A percentile compares a stretch with the other conserved stretches of the same genome.
Conservation (phyloP, 2,888 invertebrate species). For the Microdon myrmicae region DNA sequence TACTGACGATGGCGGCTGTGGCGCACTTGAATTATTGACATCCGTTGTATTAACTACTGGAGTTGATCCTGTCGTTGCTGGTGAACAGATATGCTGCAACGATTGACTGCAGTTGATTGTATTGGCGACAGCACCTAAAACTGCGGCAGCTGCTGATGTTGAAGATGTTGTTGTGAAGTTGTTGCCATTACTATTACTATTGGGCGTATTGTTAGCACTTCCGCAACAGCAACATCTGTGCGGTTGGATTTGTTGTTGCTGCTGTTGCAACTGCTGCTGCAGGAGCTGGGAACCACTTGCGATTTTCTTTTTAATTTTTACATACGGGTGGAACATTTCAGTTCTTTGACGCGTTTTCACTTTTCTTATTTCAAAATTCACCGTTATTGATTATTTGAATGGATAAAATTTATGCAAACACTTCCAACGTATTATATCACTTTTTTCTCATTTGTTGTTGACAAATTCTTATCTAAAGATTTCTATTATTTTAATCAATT, state of each 20-base stretch:
- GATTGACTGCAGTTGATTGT: slow-evolving; percentile 51
- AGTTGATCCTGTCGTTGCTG: slow-evolving; percentile 23
- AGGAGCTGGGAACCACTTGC: slow-evolving; percentile 43
- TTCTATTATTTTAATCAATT: slow-evolving; percentile 39
- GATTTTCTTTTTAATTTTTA: slow-evolving; percentile 66
- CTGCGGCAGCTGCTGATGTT: slow-evolving; percentile 54
- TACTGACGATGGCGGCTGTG: slow-evolving; percentile 3
- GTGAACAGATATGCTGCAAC: slow-evolving; percentile 28
- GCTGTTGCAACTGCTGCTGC: slow-evolving; percentile 40
- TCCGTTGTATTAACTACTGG: slow-evolving; percentile 45
- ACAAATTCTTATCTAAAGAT: slow-evolving; percentile 25
- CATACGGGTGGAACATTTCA: slow-evolving; percentile 67
- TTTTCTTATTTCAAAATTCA: slow-evolving; percentile 33
- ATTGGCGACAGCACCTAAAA: slow-evolving; percentile 62
- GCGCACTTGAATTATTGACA: slow-evolving; percentile 54
- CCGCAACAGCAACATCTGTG: slow-evolving; percentile 48
- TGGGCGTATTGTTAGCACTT: slow-evolving; percentile 24
- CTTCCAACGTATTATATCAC: slow-evolving; percentile 12
- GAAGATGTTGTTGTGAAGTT: slow-evolving; percentile 56
- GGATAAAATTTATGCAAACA: slow-evolving; percentile 16
- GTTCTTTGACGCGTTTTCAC: slow-evolving; percentile 51
- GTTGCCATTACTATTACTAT: slow-evolving; percentile 46
- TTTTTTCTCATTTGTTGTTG: slow-evolving; percentile 13
- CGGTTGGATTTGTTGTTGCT: slow-evolving; percentile 9
- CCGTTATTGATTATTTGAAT: slow-evolving; percentile 19